Evolutionary conservation across 2,888 invertebrate species (phyloP), one percentile per base, ranked within the genome.

Genomic region (Schizaphis graminum): DNA sequence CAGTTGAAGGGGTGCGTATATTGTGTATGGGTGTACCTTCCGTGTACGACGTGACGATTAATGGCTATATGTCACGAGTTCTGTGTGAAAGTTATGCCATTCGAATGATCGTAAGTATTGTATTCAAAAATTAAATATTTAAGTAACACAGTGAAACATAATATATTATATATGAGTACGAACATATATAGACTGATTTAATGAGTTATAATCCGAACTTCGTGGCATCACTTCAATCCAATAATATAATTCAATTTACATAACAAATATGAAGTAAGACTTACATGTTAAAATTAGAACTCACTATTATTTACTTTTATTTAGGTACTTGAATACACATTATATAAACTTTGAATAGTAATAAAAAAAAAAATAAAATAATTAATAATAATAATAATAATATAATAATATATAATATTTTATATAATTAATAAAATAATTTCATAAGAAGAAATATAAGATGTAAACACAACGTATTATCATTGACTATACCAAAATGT

Each of bases 31-130:
- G 61, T 28, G 44, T n/a, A n/a, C n/a, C n/a, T n/a, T n/a, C n/a
- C n/a, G n/a, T n/a, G n/a, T 28, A 35, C 85, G 91, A 91, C 85
- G 91, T 57, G 91, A 91, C 85, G 91, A 91, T 91, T 85, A 91
- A 86, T 91, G 44, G 7, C 85, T 86, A 21, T 35, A 85, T 57
- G 47, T 86, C 56, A 26, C 28, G 57, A 91, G 44, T 56, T 57
- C 24, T 28, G 67, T 67, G 0, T 11, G 85, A 44, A 86, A 44
- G 44, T 85, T 24, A 11, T 44, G 28, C 44, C 85, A 3, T 44
- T 84, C 44, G 26, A 85, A 56, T 44, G 21, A 13, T 44, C 49
- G 44, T 61, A 13, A 0, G 24, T 91, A 13, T 41, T 44, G 28
- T 13, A 35, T 91, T 57, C 47, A n/a, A 57, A 57, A 91, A 77